Percentiles rank a stretch among this genome's conserved stretches.
These are phyloP conservation scores for Caenorhabditis tropicalis DNA, from an alignment of 1,140 invertebrate genomes.

Conservation along the genomic window DNA sequence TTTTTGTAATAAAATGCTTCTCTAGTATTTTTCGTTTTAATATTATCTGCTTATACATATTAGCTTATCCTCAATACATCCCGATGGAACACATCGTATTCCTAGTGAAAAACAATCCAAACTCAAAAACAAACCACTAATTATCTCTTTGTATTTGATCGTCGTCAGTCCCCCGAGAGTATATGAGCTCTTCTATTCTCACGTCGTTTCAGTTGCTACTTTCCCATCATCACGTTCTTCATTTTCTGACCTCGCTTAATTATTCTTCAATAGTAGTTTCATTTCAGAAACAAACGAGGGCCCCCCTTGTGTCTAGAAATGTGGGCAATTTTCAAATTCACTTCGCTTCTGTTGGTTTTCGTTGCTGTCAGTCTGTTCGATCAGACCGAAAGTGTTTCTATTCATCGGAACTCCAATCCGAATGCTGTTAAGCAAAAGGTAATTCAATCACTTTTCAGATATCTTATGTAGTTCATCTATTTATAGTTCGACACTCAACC, in stretches of 20 bases:
- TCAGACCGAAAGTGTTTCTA: background rate
- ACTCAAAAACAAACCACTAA: background rate
- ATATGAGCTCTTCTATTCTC: background rate
- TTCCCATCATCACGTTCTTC: background rate
- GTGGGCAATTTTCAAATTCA: background rate
- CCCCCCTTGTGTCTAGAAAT: constrained; percentile 22
- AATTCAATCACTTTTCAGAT: background rate
- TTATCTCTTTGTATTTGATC: background rate
- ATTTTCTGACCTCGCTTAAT: background rate
- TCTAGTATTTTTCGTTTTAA: background rate
- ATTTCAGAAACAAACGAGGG: constrained; percentile 27
- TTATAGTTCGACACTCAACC: background rate
- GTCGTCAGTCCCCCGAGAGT: background rate
- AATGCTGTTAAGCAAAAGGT: background rate
- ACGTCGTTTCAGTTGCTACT: background rate
- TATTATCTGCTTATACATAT: background rate
- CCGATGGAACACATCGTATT: background rate
- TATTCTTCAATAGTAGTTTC: background rate
- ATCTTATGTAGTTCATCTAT: background rate
- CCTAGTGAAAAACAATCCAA: background rate
- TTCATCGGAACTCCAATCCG: background rate
- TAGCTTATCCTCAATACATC: background rate
- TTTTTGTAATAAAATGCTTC: background rate
- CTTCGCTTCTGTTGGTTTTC: background rate
- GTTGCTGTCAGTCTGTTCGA: background rate